These are phyloP conservation scores for Diadophis punctatus DNA, from an alignment of 2,113 vertebrate species.

Conservation along the genomic window DNA sequence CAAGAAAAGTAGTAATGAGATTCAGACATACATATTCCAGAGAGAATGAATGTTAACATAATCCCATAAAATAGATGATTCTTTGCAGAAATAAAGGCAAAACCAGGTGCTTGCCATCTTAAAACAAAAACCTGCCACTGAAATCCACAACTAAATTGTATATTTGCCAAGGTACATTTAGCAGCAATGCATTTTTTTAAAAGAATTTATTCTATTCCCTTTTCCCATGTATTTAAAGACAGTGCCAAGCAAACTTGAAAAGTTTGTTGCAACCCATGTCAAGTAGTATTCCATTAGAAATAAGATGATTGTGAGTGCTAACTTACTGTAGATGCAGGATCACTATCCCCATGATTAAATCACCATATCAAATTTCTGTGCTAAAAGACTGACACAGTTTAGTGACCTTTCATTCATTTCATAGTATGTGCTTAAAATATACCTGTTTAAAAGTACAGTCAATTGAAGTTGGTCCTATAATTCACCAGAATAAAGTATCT, in stretches of 20 bases:
- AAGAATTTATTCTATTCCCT: neutral
- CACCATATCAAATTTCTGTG: neutral
- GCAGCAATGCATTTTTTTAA: neutral
- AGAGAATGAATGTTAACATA: conserved; percentile 15
- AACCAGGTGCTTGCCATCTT: conserved; percentile 1
- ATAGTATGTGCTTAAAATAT: neutral
- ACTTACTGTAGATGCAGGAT: neutral
- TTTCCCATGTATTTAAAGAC: conserved; percentile 17
- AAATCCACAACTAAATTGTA: conserved; percentile 3
- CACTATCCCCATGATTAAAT: neutral
- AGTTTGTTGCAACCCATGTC: conserved; percentile 7
- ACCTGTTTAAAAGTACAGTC: neutral
- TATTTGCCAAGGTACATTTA: conserved; percentile 7
- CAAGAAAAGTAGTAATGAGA: conserved; percentile 31
- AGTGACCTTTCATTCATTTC: neutral
- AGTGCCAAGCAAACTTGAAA: neutral
- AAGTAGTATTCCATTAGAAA: conserved; percentile 46
- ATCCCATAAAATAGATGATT: neutral
- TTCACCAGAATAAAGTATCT: neutral
- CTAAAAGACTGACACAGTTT: neutral
- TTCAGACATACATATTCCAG: neutral
- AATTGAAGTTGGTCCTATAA: neutral
- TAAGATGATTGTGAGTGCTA: conserved; percentile 47
- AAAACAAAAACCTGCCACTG: neutral
- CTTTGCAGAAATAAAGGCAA: neutral